Percentiles rank a stretch among this genome's conserved stretches.
Evolutionary conservation across 2,797 vertebrate species (phyloP).

Genomic region (Tangara arthus): DNA sequence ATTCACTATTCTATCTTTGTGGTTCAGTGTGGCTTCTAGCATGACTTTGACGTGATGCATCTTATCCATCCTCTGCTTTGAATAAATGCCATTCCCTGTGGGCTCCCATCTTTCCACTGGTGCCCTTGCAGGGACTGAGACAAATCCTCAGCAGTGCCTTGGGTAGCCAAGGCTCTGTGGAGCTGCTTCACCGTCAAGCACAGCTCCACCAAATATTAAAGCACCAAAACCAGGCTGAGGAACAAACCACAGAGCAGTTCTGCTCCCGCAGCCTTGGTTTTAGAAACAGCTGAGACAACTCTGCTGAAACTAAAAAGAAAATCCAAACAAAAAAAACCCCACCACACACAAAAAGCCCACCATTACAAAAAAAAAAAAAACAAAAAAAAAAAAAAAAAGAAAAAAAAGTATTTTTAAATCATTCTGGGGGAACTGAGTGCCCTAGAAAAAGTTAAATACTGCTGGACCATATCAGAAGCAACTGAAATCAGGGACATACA

Average conservation of each 20-base stretch:
- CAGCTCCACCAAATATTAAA: not conserved
- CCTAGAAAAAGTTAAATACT: not conserved
- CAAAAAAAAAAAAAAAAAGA: not conserved
- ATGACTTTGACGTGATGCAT: not conserved
- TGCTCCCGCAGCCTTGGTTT: not conserved
- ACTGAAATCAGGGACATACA: not conserved
- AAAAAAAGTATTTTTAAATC: not conserved
- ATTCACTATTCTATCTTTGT: not conserved
- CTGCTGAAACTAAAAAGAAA: not conserved
- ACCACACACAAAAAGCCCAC: not conserved
- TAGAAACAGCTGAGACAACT: not conserved
- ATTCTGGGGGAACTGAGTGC: not conserved
- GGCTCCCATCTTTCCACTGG: not conserved
- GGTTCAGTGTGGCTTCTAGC: not conserved
- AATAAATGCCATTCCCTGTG: not conserved
- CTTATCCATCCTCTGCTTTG: not conserved
- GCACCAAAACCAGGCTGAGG: not conserved
- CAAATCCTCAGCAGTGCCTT: not conserved
- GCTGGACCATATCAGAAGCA: not conserved
- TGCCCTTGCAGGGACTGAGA: not conserved
- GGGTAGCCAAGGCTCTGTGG: accelerated
- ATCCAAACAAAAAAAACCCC: not conserved
- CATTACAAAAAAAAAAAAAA: not conserved
- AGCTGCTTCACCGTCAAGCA: not conserved
- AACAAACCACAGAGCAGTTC: not conserved